Percentiles rank a stretch among this genome's conserved stretches.
These are phyloP conservation scores for Campopleginae sp. DNA, from an alignment of 2,888 invertebrate genomes.

Conservation along the genomic window DNA sequence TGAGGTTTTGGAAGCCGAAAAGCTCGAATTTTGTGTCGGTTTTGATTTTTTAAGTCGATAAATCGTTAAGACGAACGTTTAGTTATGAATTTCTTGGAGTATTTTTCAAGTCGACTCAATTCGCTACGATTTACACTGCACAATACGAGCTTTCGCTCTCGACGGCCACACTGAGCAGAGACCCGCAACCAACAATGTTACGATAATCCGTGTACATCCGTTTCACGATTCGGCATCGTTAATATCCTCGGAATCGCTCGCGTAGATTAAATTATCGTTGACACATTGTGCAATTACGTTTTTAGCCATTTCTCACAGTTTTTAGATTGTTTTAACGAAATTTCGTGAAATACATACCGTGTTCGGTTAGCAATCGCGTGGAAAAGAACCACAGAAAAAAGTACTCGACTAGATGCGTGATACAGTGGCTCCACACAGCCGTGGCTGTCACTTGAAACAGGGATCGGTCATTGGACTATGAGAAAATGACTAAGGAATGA, in stretches of 20 bases:
- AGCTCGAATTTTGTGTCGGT: background rate
- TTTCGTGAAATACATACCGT: slow-evolving; percentile 74
- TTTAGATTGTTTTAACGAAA: slow-evolving; percentile 65
- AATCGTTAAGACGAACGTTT: background rate
- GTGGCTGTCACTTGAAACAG: slow-evolving; percentile 1
- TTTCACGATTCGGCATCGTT: slow-evolving; percentile 46
- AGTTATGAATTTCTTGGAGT: background rate
- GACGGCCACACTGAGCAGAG: background rate
- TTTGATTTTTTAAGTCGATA: background rate
- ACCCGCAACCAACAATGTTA: slow-evolving; percentile 15
- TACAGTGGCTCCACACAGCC: slow-evolving; percentile 11
- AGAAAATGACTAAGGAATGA: background rate
- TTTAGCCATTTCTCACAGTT: slow-evolving; percentile 45
- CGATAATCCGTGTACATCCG: slow-evolving; percentile 59
- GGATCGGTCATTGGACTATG: background rate
- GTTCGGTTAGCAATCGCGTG: slow-evolving; percentile 73
- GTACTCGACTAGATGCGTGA: slow-evolving; percentile 76
- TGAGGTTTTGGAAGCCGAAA: background rate
- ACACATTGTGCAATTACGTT: slow-evolving; percentile 31
- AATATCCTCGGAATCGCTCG: slow-evolving; percentile 5
- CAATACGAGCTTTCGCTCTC: background rate
- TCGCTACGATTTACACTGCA: background rate
- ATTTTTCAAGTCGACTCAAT: background rate
- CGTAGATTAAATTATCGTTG: slow-evolving; percentile 35
- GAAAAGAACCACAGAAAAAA: slow-evolving; percentile 85